phyloP scores from a whole-genome alignment of 37 sponge, comb jelly and placozoan genomes.

The Cladorhizidae sp. region DNA sequence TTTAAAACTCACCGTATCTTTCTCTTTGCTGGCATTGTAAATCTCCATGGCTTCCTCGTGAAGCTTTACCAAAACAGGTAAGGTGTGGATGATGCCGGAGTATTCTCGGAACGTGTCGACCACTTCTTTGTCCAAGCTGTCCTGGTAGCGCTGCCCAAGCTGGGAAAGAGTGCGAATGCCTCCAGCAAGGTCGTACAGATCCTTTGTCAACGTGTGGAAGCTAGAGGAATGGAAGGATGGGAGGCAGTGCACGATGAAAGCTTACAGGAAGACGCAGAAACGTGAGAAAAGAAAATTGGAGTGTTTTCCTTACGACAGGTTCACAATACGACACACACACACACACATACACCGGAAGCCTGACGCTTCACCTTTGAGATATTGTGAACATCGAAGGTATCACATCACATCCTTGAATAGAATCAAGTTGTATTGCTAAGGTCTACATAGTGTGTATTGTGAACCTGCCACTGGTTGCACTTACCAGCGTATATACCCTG shows the following conservation, averaged over 20 bases:
- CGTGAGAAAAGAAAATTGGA: background rate
- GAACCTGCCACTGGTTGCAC: too few relatives aligned
- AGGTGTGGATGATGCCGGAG: constrained; percentile 65
- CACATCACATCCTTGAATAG: too few relatives aligned
- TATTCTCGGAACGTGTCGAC: constrained; percentile 50
- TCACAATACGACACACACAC: too few relatives aligned
- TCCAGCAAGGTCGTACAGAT: constrained; percentile 45
- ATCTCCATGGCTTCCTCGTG: constrained; percentile 81
- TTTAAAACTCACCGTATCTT: constrained; percentile 66
- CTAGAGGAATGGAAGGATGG: constrained; percentile 10
- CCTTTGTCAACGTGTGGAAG: constrained; percentile 41
- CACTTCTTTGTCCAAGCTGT: constrained; percentile 42
- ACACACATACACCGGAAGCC: constrained; percentile 6
- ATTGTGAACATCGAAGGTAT: too few relatives aligned
- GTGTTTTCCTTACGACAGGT: background rate
- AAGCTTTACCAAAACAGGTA: constrained; percentile 72
- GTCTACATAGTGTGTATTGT: too few relatives aligned
- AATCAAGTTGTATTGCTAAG: too few relatives aligned
- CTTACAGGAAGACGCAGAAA: constrained; percentile 3
- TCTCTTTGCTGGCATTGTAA: constrained; percentile 72
- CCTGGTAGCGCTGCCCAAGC: constrained; percentile 46
- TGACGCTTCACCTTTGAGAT: too few relatives aligned
- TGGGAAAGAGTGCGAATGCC: constrained; percentile 26
- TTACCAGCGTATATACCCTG: too few relatives aligned
- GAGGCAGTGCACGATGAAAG: background rate